A percentile compares a stretch with the other conserved stretches of the same genome.
These are phyloP conservation scores for Xestia xanthographa DNA, from an alignment of 2,888 invertebrate species.

Conservation along the genomic window DNA sequence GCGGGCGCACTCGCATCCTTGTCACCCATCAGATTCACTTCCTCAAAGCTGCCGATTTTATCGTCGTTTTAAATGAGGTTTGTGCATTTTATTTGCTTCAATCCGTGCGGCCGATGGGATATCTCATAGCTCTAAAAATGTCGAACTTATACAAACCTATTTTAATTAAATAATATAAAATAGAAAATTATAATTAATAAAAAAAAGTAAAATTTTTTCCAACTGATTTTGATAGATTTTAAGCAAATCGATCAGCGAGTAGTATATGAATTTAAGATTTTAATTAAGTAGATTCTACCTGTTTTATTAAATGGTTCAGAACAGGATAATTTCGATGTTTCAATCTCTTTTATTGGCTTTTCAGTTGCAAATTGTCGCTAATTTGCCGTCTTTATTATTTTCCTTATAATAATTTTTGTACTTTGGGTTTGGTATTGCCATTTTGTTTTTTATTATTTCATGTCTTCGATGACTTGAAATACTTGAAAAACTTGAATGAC, in stretches of 20 bases:
- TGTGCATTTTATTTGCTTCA: slow-evolving; percentile 42
- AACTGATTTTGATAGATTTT: no score
- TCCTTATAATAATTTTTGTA: not conserved
- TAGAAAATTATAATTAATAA: no score
- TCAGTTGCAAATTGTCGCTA: not conserved
- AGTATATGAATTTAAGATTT: not conserved
- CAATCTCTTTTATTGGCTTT: not conserved
- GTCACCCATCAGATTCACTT: slow-evolving; percentile 97
- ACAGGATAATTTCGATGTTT: not conserved
- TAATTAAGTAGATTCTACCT: not conserved
- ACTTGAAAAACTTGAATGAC: no score
- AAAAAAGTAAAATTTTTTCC: no score
- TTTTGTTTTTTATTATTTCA: no score
- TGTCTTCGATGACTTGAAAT: no score
- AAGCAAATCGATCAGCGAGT: no score
- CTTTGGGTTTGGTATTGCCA: not conserved
- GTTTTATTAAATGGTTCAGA: not conserved
- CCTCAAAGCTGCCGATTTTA: slow-evolving; percentile 92
- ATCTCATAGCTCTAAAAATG: not conserved
- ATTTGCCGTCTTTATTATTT: not conserved
- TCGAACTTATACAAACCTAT: not conserved
- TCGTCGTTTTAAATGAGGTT: slow-evolving; percentile 91
- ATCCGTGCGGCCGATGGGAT: not conserved
- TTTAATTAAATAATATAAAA: no score
- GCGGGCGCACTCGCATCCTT: slow-evolving; percentile 93